These are phyloP conservation scores for Atta texana DNA, from an alignment of 1,140 invertebrate species.

Conservation along the genomic window DNA sequence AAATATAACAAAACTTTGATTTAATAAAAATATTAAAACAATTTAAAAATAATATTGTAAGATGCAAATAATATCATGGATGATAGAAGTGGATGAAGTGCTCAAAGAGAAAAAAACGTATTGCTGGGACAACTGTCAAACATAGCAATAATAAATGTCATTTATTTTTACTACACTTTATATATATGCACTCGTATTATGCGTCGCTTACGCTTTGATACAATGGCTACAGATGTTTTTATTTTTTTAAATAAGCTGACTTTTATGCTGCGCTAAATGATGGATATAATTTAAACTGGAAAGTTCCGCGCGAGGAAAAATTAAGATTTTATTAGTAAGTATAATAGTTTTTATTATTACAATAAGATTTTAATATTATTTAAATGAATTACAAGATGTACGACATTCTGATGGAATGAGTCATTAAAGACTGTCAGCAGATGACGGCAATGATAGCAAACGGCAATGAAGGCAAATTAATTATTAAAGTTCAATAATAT, in stretches of 20 bases:
- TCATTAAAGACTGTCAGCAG: background rate
- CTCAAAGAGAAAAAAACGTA: background rate
- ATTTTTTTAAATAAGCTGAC: background rate
- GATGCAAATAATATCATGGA: background rate
- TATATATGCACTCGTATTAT: background rate
- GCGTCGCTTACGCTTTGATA: background rate
- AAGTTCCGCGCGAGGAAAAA: background rate
- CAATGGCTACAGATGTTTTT: background rate
- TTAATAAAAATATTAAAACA: background rate
- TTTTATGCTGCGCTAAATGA: background rate
- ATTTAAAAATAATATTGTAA: background rate
- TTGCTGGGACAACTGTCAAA: background rate
- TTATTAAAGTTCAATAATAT: constrained; percentile 1
- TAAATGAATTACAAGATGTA: background rate
- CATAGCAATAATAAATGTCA: constrained; percentile 18
- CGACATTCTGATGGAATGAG: constrained; percentile 9
- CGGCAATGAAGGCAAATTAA: background rate
- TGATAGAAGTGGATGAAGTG: background rate
- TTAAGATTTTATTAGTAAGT: constrained; percentile 22
- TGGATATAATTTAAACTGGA: background rate
- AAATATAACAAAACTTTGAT: background rate
- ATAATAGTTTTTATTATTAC: background rate
- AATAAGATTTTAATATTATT: background rate
- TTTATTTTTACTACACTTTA: constrained; percentile 26
- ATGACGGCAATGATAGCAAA: background rate